Base-by-base conservation (phyloP, 2,888 invertebrate genomes). In the Aphodius sticticus region DNA sequence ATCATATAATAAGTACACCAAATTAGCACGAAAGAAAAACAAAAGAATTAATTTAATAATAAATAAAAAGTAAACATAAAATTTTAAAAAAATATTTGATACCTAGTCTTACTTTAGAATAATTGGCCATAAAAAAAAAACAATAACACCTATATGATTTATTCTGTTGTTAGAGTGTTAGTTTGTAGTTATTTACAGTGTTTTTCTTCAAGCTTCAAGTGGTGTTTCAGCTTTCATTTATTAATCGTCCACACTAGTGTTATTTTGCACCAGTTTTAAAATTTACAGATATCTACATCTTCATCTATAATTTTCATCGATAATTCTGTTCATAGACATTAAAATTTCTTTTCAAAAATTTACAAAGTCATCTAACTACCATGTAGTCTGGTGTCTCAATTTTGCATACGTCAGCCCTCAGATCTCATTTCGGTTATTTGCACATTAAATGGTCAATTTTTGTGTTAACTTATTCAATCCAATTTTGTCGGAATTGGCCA, bases 1-100 rank as follows among this genome's bases (percentile, higher is more conserved):
- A 80, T 80, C 80, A 80, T 80, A 78, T 78, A 74, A 76, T 76
- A 9, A 35, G 16, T 15, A 77, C 35, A 70, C 70, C 14, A 77
- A 77, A 70, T 70, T 36, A 53, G 53, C 7, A 53, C 2, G 12
- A 12, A 53, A 53, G 53, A 53, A 53, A 53, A 53, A 5, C 53
- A 53, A 53, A 26, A 26, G 26, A 26, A 38, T 7, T 38, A 38
- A 6, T 38, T 38, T 38, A 38, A 38, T 6, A 7, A 38, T 6
- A 38, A 38, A 38, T 6, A 12, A 53, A 53, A 53, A 53, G 12
- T 53, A 3, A 72, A 6, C 53, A 53, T 53, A 53, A 70, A 70
- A 70, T 70, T 26, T 26, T 26, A 26, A 26, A 26, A 26, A 26
- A n/a, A n/a, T n/a, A 26, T 26, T 2, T 26, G 2, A 26, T 26